A percentile compares a stretch with the other conserved stretches of the same genome.
Evolutionary conservation across 2,113 vertebrate species (phyloP).

Genomic region (Tetraodon nigroviridis): DNA sequence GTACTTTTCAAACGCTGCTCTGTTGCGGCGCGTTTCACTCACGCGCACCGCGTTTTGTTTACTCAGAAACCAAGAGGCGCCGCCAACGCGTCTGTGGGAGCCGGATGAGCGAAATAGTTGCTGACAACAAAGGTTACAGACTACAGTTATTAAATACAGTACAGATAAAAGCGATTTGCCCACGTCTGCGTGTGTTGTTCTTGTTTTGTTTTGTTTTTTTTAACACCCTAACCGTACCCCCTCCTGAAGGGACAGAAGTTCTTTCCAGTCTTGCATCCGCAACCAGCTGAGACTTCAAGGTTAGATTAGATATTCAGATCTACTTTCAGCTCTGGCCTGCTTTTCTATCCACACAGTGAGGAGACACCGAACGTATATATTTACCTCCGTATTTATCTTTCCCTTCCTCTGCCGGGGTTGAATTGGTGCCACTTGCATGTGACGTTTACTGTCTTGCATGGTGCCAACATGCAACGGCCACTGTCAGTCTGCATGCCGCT

Average conservation of each 20-base stretch:
- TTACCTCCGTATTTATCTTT: constrained; percentile 35
- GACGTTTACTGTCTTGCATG: constrained; percentile 97
- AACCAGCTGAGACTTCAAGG: constrained; percentile 16
- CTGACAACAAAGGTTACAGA: constrained; percentile 1
- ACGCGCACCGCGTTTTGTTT: constrained; percentile 15
- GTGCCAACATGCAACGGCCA: constrained; percentile 91
- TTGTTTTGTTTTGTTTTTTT: neutral
- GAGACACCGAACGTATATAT: constrained; percentile 1
- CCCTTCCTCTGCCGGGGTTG: constrained; percentile 69
- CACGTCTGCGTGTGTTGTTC: no score
- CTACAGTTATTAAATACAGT: no score
- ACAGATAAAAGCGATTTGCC: no score
- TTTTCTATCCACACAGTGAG: constrained; percentile 20
- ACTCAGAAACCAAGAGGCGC: no score
- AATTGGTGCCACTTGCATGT: constrained; percentile 88
- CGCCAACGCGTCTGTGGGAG: neutral
- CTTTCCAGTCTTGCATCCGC: constrained; percentile 19
- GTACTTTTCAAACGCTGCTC: constrained; percentile 27
- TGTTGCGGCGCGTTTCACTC: constrained; percentile 48
- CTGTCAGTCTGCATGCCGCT: constrained; percentile 98
- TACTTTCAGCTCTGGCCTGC: constrained; percentile 23
- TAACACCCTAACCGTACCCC: neutral
- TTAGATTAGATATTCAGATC: constrained; percentile 33
- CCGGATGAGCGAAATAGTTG: constrained; percentile 17
- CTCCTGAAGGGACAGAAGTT: no score